Conservation (phyloP, 2,888 invertebrate genomes). For the Lasioglossum pauxillum region DNA sequence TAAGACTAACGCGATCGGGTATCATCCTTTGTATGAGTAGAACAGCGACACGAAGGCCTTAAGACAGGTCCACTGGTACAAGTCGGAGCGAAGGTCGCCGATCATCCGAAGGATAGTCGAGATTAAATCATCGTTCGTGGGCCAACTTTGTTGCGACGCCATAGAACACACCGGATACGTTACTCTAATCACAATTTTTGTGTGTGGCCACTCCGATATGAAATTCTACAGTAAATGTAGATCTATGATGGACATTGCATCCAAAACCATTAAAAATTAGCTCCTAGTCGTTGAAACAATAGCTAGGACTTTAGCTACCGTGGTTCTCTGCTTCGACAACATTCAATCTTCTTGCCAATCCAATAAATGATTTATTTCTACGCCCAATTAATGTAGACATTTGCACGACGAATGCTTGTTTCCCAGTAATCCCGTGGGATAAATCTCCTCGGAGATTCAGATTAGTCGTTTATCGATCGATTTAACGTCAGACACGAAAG, state of each 20-base stretch:
- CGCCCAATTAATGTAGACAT: no score
- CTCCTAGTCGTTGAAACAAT: no score
- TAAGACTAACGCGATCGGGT: conserved; percentile 27
- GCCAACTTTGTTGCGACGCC: conserved; percentile 25
- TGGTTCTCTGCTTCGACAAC: no score
- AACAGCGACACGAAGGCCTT: conserved; percentile 22
- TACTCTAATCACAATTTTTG: background rate
- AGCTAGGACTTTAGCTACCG: no score
- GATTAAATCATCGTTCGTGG: conserved; percentile 46
- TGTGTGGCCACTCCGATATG: background rate
- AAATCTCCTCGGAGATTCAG: background rate
- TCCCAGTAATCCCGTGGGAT: background rate
- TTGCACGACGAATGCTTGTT: background rate
- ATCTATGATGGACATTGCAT: no score
- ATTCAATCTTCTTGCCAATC: no score
- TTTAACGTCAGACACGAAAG: background rate
- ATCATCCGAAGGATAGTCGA: conserved; percentile 42
- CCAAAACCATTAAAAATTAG: no score
- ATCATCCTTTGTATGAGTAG: conserved; percentile 24
- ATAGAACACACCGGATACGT: background rate
- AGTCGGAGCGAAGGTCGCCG: conserved; percentile 33
- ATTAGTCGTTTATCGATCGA: background rate
- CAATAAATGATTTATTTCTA: no score
- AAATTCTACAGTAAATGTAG: no score
- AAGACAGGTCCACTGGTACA: conserved; percentile 30